Conservation (phyloP, 2,113 vertebrate genomes). For the Clarias gariepinus region DNA sequence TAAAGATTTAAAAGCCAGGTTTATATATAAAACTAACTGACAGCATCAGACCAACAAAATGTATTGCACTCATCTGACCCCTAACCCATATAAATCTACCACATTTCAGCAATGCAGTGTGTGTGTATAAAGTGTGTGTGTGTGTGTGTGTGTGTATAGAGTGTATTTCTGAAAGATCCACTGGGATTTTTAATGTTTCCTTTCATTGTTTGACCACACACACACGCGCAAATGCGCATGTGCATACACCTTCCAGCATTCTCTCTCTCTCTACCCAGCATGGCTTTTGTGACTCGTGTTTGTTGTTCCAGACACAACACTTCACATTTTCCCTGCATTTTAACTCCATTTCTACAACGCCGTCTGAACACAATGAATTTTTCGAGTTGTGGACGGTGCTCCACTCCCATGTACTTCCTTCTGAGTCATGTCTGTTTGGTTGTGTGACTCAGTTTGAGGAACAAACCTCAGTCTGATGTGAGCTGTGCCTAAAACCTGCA, state of each 20-base stretch:
- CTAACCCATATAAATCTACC: not conserved
- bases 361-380: not conserved
- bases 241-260: not conserved
- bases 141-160: not conserved
- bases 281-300: not conserved
- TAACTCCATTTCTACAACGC: not conserved
- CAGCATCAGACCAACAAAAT: not conserved
- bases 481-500: not conserved
- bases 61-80: not conserved
- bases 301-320: too few species aligned
- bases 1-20: not conserved
- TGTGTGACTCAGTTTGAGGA: conserved; percentile 23
- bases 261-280: not conserved
- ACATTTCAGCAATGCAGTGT: conserved; percentile 10
- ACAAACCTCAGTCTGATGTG: conserved; percentile 7
- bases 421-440: conserved; percentile 32
- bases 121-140: conserved; percentile 7
- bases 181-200: conserved; percentile 52
- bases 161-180: conserved; percentile 24
- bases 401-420: not conserved
- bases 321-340: not conserved
- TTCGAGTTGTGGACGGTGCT: not conserved
- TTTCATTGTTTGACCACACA: conserved; percentile 43
- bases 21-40: not conserved
- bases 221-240: conserved; percentile 2